Evolutionary conservation across 2,888 invertebrate genomes (phyloP), one percentile per base, ranked within the genome.

Genomic region (Caprella mutica): DNA sequence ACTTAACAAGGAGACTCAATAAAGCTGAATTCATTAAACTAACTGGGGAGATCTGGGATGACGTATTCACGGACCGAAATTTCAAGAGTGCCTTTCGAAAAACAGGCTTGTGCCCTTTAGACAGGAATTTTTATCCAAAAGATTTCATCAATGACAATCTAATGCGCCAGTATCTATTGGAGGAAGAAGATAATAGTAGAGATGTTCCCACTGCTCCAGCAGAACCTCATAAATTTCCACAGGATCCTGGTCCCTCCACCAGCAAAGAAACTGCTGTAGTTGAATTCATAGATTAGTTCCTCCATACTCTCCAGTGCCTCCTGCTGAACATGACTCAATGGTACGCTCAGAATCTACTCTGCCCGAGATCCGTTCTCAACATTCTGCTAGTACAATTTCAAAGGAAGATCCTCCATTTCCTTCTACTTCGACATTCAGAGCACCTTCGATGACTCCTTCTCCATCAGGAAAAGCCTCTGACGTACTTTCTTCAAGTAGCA

Each of bases 1-100:
- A 46, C 24, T n/a, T 21, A 14, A 26, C 46, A 5, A 17, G 24
- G 24, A 5, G 24, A 5, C 14, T 46, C 14, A 46, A 12, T 9
- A 46, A 46, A 23, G 12, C 46, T 46, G 46, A 46, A 46, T 46
- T 46, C 24, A 24, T 46, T 46, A 26, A 46, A 8, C 24, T 46
- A 26, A 24, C 24, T 5, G 19, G 46, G 6, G 14, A 5, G 5
- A 26, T 46, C 6, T 46, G 46, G 46, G 24, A 46, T 24, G 24
- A 46, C 5, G 17, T 9, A n/a, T 46, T 46, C 46, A 46, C 21
- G 9, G 9, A 21, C 14, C 17, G 24, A 17, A 23, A 23, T n/a
- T 9, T 23, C 17, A 24, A 17, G 24, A 42, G 42, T 42, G 46
- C 46, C 14, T 46, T 46, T 26, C 17, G n/a, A 24, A 46, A 46